Evolutionary conservation across 2,888 invertebrate species (phyloP), one percentile per base, ranked within the genome.

Genomic region (Agriopis leucophaearia): DNA sequence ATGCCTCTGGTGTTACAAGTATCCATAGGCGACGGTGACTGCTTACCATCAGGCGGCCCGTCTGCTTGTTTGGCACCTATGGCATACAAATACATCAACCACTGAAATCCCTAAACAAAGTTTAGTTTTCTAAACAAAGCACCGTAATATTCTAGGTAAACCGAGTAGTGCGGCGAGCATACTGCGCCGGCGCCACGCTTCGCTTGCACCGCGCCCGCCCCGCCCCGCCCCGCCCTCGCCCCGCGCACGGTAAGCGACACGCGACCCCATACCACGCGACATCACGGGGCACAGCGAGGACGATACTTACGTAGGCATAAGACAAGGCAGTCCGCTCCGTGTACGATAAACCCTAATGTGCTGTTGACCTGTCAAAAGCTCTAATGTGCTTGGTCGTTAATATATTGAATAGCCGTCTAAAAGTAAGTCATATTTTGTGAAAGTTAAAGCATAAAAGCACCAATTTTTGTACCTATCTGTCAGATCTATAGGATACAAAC

Each of bases 71-170:
- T n/a, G n/a, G n/a, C n/a, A n/a, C n/a, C n/a, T n/a, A n/a, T n/a
- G n/a, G n/a, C n/a, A n/a, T n/a, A n/a, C n/a, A n/a, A n/a, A n/a
- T 5, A 27, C 27, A 27, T 27, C 3, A 27, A 27, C 27, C 5
- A 5, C 3, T 13, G 12, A 10, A 10, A 13, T 10, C 1, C 0
- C 7, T 1, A 18, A 18, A 48, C 3, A 48, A 18, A 48, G 18
- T 45, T 1, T 15, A 1, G 9, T 18, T 48, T 18, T 48, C 2
- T 18, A 9, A 18, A 48, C 10, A 12, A 18, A 10, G 27, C 5
- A 5, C 5, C 8, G 6, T 3, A 16, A 15, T n/a, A 1, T 75
- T 72, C 0, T 79, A 84, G 83, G 79, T 80, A 82, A 55, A 71
- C 68, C 67, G 68, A 70, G 73, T 77, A 77, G 74, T 69, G 76